Base-by-base conservation (phyloP, 2,113 vertebrate genomes). In the Thymallus thymallus region DNA sequence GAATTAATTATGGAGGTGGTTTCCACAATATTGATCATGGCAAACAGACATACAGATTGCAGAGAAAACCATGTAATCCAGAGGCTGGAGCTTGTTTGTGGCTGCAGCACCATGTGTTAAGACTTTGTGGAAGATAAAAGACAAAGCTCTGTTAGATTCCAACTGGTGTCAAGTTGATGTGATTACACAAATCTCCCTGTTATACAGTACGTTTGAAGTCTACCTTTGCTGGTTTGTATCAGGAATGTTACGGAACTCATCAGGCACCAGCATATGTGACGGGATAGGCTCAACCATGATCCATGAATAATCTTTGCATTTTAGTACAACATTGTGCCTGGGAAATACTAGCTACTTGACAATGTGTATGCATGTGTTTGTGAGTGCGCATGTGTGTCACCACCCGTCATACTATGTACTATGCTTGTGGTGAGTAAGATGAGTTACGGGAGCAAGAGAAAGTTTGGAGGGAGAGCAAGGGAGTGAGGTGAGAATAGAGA, bases 1-100 rank as follows among this genome's bases (percentile, higher is more conserved):
- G 79, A 90, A 89, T 91, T 84, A 90, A 89, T 90, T 51, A 91
- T 87, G n/a, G 63, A 68, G 30, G 30, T 68, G 71, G 76, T 83
- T 91, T 83, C 79, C 87, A 80, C 85, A 86, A 82, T 91, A 90
- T 90, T 89, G 84, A 91, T 90, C 69, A 75, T 76, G 80, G 87
- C 83, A 86, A 89, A 87, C 80, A 80, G 85, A 68, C 79, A 84
- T 85, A 85, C 81, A 85, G 83, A 87, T 84, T 87, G 77, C 77
- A 58, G 72, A 76, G 76, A 81, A 75, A 78, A 80, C 71, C 82
- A 74, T 20, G 60, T 24, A 32, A 71, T 18, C 35, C 66, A 81
- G 79, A 74, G 46, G 0, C 71, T 73, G 2, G 10, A 69, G 80
- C 65, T 77, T 78, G 71, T 72, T 75, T 76, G 81, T 63, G 77